Conservation (phyloP, 2,888 invertebrate species). For the Melieria picta region DNA sequence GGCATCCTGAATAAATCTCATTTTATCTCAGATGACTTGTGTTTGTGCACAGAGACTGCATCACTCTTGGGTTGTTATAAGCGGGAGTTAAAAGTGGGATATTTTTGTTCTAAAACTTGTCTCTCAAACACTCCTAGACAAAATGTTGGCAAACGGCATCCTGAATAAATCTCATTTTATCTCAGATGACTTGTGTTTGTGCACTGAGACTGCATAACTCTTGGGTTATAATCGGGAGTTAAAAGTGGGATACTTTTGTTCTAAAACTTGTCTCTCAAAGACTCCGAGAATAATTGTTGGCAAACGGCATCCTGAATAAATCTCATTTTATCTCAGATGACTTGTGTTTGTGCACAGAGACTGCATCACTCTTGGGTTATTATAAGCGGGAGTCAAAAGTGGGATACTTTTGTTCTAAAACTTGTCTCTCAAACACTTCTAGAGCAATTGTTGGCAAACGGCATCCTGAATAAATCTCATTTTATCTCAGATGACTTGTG, state of each 20-base stretch:
- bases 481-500: constrained; percentile 41
- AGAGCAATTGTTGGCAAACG: constrained; percentile 38
- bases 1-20: constrained; percentile 42
- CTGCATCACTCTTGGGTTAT: background rate
- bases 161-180: constrained; percentile 46
- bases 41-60: constrained; percentile 18
- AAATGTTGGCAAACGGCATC: constrained; percentile 43
- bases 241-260: constrained; percentile 43
- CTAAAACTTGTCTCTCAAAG: constrained; percentile 41
- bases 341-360: constrained; percentile 16
- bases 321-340: constrained; percentile 28
- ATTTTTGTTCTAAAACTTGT: constrained; percentile 15
- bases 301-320: constrained; percentile 29
- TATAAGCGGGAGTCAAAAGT: constrained; percentile 43
- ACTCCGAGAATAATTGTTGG: constrained; percentile 23
- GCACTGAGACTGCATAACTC: background rate
- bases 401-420: constrained; percentile 38
- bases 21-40: constrained; percentile 44
- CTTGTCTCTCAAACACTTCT: constrained; percentile 47
- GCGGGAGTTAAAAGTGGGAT: constrained; percentile 43
- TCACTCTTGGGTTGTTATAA: background rate
- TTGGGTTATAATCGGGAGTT: constrained; percentile 30
- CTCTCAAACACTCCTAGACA: constrained; percentile 29
- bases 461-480: constrained; percentile 37
- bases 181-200: constrained; percentile 26